phyloP scores from a whole-genome alignment of 2,888 invertebrate genomes.

The Biston betularia region DNA sequence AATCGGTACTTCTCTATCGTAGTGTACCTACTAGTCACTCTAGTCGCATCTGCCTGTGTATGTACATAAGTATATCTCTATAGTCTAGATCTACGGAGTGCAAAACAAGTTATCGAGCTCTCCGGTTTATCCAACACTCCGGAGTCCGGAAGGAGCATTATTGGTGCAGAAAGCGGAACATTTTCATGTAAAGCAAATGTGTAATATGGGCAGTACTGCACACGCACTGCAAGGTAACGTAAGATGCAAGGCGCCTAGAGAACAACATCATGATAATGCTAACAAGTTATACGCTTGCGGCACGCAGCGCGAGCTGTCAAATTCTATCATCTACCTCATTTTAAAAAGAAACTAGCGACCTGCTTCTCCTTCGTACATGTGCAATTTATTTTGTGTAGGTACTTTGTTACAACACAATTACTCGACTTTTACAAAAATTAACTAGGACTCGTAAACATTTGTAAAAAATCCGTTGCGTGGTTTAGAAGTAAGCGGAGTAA shows the following conservation, averaged over 20 bases:
- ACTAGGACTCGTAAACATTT: too few species aligned
- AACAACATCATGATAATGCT: background rate
- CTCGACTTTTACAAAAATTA: too few species aligned
- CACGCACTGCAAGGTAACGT: slow-evolving; percentile 35
- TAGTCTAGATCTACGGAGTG: background rate
- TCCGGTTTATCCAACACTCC: slow-evolving; percentile 40
- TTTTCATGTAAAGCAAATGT: slow-evolving; percentile 43
- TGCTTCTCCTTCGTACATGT: too few species aligned
- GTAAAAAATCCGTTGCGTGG: too few species aligned
- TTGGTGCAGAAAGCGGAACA: slow-evolving; percentile 57
- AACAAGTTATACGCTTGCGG: background rate
- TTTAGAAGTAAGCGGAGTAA: too few species aligned
- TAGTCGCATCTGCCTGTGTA: too few species aligned
- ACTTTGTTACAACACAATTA: too few species aligned
- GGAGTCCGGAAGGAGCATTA: slow-evolving; percentile 44
- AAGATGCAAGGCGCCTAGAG: slow-evolving; percentile 1
- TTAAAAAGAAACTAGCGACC: background rate
- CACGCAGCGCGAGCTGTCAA: background rate
- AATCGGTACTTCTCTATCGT: too few species aligned
- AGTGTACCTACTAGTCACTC: too few species aligned
- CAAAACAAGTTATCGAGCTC: slow-evolving; percentile 27
- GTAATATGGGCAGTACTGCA: slow-evolving; percentile 44
- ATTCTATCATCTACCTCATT: too few species aligned
- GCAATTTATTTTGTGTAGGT: too few species aligned
- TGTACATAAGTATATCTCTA: too few species aligned